Percentiles rank a stretch among this genome's conserved stretches.
phyloP scores from a whole-genome alignment of 2,797 vertebrate genomes.

The Halcyon smyrnensis region DNA sequence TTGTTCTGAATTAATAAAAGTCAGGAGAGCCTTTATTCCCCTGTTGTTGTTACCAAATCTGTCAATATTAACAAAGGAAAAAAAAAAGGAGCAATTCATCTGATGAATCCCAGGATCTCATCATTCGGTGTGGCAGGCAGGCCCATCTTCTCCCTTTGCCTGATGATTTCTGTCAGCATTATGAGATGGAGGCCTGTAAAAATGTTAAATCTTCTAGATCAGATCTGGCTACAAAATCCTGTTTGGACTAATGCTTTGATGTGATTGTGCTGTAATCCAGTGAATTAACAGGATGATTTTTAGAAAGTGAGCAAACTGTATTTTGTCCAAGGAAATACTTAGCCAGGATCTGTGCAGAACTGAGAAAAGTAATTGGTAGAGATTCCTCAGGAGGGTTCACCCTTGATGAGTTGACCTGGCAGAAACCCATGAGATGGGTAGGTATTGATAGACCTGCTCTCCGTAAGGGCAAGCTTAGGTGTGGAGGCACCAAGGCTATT shows the following conservation, averaged over 20 bases:
- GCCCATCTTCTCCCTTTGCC: not conserved
- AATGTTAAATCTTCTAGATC: constrained; percentile 11
- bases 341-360: not conserved
- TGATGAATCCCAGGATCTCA: not conserved
- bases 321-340: not conserved
- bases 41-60: not conserved
- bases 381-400: not conserved
- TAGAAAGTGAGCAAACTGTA: not conserved
- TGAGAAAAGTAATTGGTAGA: not conserved
- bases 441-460: not conserved
- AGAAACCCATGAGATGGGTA: not conserved
- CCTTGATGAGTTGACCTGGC: not conserved
- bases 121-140: accelerated
- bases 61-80: not conserved
- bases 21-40: not conserved
- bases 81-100: not conserved
- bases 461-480: not conserved
- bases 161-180: not conserved
- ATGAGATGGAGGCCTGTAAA: not conserved
- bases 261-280: constrained; percentile 31
- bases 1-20: not conserved
- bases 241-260: constrained; percentile 23
- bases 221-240: constrained; percentile 32
- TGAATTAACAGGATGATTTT: constrained; percentile 19
- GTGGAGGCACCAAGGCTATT: not conserved